Conservation (phyloP, 2,797 vertebrate genomes). For the Dicrostonyx torquatus region DNA sequence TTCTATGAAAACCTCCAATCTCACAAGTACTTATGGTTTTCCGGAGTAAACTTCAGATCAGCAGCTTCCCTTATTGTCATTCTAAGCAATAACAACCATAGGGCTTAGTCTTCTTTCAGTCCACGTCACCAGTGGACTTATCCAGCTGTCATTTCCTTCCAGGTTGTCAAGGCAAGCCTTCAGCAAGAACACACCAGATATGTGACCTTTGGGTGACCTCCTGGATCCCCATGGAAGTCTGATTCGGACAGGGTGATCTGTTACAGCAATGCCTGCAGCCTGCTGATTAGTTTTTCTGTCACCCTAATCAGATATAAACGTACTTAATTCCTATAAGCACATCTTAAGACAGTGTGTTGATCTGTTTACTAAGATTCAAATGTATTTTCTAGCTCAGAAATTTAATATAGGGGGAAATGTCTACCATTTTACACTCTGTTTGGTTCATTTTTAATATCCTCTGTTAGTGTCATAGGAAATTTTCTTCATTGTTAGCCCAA, state of each 20-base stretch:
- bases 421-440: background rate
- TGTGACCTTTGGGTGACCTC: constrained; percentile 69
- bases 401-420: background rate
- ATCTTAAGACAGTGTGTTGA: constrained; percentile 48
- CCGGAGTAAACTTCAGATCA: constrained; percentile 25
- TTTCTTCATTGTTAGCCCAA: background rate
- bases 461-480: background rate
- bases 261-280: background rate
- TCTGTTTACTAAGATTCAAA: constrained; percentile 48
- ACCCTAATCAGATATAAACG: constrained; percentile 56
- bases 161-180: constrained; percentile 9
- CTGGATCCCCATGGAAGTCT: background rate
- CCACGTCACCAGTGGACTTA: background rate
- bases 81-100: background rate
- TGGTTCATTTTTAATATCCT: constrained; percentile 40
- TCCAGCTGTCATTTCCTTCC: constrained; percentile 12
- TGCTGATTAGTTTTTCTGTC: constrained; percentile 53
- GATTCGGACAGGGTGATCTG: background rate
- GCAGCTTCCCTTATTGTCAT: background rate
- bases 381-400: constrained; percentile 56
- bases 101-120: background rate
- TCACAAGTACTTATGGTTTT: constrained; percentile 15
- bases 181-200: constrained; percentile 25
- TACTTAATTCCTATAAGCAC: constrained; percentile 63
- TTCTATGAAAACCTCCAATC: constrained; percentile 8